Base-by-base conservation (phyloP, 1,140 invertebrate genomes). In the Aplysia californica region DNA sequence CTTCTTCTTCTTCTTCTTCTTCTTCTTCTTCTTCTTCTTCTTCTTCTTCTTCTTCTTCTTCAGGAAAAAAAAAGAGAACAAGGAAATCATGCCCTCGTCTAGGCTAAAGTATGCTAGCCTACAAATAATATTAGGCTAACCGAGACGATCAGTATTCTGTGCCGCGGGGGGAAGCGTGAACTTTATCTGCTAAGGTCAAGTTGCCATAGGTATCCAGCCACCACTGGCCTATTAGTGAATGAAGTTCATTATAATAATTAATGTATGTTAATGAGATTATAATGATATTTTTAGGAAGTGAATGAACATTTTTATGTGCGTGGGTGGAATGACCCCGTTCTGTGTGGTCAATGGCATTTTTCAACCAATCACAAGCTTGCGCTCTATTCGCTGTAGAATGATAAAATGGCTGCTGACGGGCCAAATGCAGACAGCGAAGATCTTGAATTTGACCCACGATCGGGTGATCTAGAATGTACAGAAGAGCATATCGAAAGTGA, bases 401-500 rank as follows among this genome's bases (percentile, higher is more conserved):
- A 67, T 58, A 79, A 79, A 76, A 79, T 79, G 78, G 78, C 78
- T 64, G 78, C 78, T 39, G 76, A 75, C 65, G 76, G 73, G 61
- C 77, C 71, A 58, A 38, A 36, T 65, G 68, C 71, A 69, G 79
- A 80, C 56, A 72, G 75, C 29, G 72, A 65, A n/a, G 79, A 81
- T n/a, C n/a, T n/a, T 31, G 79, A 81, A 10, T 81, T 81, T 76
- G 77, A 81, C 75, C 77, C 79, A 0, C 44, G 77, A 74, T 78
- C 77, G 1, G 67, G 61, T 36, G 79, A 81, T n/a, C 36, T 81
- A 20, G 79, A 81, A 66, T 64, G 69, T 36, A 76, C 69, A 1
- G 79, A 81, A 64, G 75, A 76, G 29, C 79, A 81, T 55, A 70
- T 81, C 23, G 77, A 79, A 39, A 77, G 69, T 69, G 79, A 77